Evolutionary conservation across 2,797 vertebrate species (phyloP).

Genomic region (Microhierax caerulescens): DNA sequence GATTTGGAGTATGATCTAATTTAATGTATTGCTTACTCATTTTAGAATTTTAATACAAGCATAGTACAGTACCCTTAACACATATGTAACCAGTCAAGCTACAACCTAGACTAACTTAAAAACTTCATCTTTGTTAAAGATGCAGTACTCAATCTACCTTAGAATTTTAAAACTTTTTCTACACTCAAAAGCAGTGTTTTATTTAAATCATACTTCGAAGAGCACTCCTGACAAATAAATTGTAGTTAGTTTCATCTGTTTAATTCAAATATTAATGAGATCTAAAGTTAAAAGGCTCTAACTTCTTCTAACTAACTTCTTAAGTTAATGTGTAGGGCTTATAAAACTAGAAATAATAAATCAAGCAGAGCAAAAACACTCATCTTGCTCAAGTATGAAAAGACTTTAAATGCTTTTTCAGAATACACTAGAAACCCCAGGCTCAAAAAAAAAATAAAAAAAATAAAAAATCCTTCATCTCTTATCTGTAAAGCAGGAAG

Average conservation of each 20-base stretch:
- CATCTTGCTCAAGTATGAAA: not conserved
- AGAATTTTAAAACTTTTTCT: not conserved
- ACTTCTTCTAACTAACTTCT: not conserved
- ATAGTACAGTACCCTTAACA: not conserved
- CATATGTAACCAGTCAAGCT: not conserved
- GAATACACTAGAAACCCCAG: not conserved
- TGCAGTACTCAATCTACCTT: not conserved
- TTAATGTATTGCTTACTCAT: not conserved
- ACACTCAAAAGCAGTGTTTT: not conserved
- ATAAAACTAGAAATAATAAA: not conserved
- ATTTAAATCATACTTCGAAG: not conserved
- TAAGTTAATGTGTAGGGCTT: not conserved
- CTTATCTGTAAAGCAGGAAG: not conserved
- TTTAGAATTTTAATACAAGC: not conserved
- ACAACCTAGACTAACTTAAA: not conserved
- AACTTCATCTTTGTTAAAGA: not conserved
- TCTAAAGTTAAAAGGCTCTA: not conserved
- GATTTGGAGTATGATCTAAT: not conserved
- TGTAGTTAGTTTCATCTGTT: not conserved
- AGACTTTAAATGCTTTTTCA: not conserved
- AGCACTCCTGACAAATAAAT: not conserved
- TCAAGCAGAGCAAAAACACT: not conserved
- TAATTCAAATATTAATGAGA: not conserved
- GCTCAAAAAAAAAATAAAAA: not conserved
- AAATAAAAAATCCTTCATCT: not conserved